phyloP scores from a whole-genome alignment of 2,888 invertebrate species.

The Synanthedon vespiformis region DNA sequence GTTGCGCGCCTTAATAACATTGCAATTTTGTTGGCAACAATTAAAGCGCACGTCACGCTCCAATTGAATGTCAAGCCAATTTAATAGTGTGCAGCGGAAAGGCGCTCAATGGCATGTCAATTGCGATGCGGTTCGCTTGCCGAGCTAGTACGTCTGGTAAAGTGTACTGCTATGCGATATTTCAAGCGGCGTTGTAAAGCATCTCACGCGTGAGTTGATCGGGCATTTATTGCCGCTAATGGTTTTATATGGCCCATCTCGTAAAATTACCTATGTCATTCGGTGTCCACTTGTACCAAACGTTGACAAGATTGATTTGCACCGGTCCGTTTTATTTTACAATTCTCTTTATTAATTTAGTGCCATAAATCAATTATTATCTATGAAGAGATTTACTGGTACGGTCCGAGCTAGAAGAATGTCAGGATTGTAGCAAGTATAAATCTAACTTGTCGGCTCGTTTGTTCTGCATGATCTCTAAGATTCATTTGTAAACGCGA shows the following conservation, averaged over 20 bases:
- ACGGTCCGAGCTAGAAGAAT: background rate
- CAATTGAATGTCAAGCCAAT: constrained; percentile 24
- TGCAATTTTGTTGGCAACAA: background rate
- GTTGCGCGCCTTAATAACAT: no score
- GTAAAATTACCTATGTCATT: constrained; percentile 37
- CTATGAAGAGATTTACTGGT: background rate
- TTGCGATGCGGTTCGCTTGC: constrained; percentile 20
- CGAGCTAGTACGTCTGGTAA: constrained; percentile 12
- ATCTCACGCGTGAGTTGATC: constrained; percentile 30
- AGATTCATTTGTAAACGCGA: no score
- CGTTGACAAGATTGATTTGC: constrained; percentile 26
- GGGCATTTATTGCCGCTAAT: constrained; percentile 45
- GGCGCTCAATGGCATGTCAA: constrained; percentile 24
- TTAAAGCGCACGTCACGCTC: constrained; percentile 15
- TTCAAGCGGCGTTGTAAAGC: constrained; percentile 29
- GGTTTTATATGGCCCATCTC: constrained; percentile 37
- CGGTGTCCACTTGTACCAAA: constrained; percentile 12
- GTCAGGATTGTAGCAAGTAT: background rate
- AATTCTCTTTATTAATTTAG: constrained; percentile 15
- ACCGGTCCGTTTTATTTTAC: constrained; percentile 17
- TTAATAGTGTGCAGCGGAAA: constrained; percentile 30
- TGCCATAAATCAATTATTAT: constrained; percentile 8
- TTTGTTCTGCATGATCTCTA: background rate
- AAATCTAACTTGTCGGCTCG: background rate
- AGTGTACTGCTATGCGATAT: constrained; percentile 16